Evolutionary conservation across 2,113 vertebrate genomes (phyloP).

Genomic region (Odontesthes bonariensis): DNA sequence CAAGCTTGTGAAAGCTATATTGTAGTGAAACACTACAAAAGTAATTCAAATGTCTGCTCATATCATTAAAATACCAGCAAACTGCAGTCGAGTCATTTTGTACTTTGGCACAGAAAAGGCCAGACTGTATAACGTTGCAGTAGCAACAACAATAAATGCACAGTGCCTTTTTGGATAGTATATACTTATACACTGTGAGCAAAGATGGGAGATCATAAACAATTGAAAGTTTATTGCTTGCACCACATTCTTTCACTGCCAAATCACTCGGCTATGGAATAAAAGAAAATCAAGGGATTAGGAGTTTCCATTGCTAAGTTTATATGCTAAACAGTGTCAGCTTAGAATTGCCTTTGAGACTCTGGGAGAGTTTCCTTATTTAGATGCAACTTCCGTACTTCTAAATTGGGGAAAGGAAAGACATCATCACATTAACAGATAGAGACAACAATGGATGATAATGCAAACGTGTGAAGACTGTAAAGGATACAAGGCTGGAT

Average conservation of each 20-base stretch:
- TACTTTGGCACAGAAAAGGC: constrained; percentile 18
- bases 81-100: constrained; percentile 34
- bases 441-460: neutral
- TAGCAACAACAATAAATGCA: constrained; percentile 26
- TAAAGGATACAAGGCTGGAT: neutral
- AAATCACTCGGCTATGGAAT: constrained; percentile 51
- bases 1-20: constrained; percentile 9
- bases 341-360: constrained; percentile 28
- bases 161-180: constrained; percentile 17
- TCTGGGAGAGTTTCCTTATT: constrained; percentile 26
- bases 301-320: constrained; percentile 49
- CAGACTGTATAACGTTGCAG: constrained; percentile 16
- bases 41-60: constrained; percentile 28
- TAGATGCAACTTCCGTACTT: constrained; percentile 18
- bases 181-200: constrained; percentile 28
- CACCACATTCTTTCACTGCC: constrained; percentile 50
- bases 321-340: constrained; percentile 41
- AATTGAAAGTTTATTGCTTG: constrained; percentile 40
- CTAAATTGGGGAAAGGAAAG: constrained; percentile 9
- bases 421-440: constrained; percentile 3
- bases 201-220: constrained; percentile 33
- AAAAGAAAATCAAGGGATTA: constrained; percentile 54
- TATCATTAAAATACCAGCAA: constrained; percentile 31
- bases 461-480: neutral
- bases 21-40: constrained; percentile 23